A percentile compares a stretch with the other conserved stretches of the same genome.
These are phyloP conservation scores for Papilio gigon DNA, from an alignment of 2,888 invertebrate genomes.

Conservation along the genomic window DNA sequence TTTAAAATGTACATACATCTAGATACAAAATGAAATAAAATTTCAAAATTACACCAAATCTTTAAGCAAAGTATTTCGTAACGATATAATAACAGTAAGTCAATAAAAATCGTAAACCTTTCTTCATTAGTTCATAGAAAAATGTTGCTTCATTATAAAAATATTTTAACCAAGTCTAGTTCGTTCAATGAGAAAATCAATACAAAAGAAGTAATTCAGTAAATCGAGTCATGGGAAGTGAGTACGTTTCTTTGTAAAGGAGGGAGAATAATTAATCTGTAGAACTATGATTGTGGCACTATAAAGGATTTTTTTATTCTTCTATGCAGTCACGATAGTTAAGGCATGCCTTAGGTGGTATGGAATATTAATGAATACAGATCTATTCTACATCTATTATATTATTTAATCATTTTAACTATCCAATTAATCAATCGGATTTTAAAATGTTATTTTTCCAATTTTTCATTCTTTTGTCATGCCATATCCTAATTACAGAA, in stretches of 20 bases:
- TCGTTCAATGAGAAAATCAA: conserved; percentile 44
- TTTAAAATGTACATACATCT: no score
- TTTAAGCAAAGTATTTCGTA: background rate
- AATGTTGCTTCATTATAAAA: conserved; percentile 19
- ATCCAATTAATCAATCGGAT: conserved; percentile 8
- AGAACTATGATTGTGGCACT: conserved; percentile 62
- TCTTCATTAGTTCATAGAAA: conserved; percentile 7
- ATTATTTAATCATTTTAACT: conserved; percentile 20
- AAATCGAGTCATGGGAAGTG: conserved; percentile 78
- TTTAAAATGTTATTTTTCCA: no score
- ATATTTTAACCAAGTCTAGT: conserved; percentile 36
- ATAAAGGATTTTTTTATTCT: conserved; percentile 66
- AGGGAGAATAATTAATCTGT: conserved; percentile 59
- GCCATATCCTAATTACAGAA: no score
- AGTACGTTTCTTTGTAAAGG: conserved; percentile 66
- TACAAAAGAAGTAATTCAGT: conserved; percentile 51
- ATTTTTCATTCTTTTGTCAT: no score
- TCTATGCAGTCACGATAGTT: conserved; percentile 52
- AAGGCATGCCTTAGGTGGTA: conserved; percentile 25
- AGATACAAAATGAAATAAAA: background rate
- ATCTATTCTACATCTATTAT: conserved; percentile 38
- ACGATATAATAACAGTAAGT: background rate
- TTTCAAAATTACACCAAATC: background rate
- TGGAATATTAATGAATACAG: conserved; percentile 31
- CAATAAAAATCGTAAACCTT: background rate